phyloP scores from a whole-genome alignment of 53 echinoderm and acorn worm genomes.

The Mesocentrotus franciscanus region DNA sequence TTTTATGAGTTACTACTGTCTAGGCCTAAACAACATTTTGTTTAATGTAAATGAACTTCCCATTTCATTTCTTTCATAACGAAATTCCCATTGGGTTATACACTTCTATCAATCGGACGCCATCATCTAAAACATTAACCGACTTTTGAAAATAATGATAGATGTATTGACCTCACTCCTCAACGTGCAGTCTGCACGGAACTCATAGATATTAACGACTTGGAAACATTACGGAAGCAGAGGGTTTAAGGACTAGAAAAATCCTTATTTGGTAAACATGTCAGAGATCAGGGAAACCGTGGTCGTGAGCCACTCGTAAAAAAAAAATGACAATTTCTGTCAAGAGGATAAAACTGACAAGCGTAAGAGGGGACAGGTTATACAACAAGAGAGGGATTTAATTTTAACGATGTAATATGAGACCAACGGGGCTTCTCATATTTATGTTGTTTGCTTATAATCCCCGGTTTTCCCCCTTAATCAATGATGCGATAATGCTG shows the following conservation, averaged over 20 bases:
- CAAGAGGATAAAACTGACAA: not conserved
- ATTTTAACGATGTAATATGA: not conserved
- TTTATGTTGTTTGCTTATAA: not conserved
- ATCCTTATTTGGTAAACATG: conserved; percentile 50
- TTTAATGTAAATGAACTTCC: not conserved
- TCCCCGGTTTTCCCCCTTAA: not conserved
- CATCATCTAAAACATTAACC: not conserved
- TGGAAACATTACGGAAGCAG: not conserved
- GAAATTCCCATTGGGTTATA: not conserved
- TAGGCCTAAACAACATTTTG: not conserved
- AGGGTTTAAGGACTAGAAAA: not conserved
- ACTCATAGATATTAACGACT: not conserved
- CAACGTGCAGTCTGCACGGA: not conserved
- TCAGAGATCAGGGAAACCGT: conserved; percentile 8
- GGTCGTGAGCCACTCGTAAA: conserved; percentile 40
- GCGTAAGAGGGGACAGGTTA: not conserved
- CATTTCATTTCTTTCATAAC: not conserved
- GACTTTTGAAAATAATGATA: not conserved
- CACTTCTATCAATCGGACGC: not conserved
- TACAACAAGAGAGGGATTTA: not conserved
- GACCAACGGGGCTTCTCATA: not conserved
- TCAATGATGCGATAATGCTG: not conserved
- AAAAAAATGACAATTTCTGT: conserved; percentile 36
- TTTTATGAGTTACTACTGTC: not conserved
- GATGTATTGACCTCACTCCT: not conserved